These are phyloP conservation scores for Panthera uncia DNA, from an alignment of 2,113 vertebrate species.

Conservation along the genomic window DNA sequence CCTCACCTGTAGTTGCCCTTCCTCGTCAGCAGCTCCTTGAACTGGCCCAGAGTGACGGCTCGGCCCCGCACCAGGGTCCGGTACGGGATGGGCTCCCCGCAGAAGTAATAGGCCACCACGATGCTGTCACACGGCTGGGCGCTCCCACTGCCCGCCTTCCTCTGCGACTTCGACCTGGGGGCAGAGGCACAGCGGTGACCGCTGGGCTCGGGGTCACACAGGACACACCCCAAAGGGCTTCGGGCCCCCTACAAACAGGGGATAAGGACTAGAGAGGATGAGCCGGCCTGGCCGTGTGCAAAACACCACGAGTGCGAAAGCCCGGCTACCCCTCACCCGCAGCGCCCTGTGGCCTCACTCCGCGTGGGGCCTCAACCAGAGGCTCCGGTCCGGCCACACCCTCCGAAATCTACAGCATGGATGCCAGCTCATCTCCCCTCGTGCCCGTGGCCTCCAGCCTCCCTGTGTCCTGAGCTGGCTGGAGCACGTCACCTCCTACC, in stretches of 20 bases:
- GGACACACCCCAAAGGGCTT: fast-evolving
- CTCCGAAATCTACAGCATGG: fast-evolving
- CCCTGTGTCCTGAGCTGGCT: background rate
- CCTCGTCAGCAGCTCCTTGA: constrained; percentile 97
- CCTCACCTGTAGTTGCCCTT: constrained; percentile 93
- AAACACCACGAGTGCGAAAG: background rate
- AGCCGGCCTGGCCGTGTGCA: background rate
- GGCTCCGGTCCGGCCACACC: fast-evolving
- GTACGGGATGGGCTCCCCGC: constrained; percentile 97
- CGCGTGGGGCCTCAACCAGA: fast-evolving
- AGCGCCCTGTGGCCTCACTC: too few species aligned
- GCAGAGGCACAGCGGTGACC: background rate
- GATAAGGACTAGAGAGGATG: background rate
- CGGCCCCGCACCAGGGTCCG: constrained; percentile 93
- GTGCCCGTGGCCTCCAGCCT: background rate
- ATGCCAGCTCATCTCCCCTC: background rate
- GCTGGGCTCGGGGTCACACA: background rate
- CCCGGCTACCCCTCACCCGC: fast-evolving
- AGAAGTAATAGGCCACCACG: constrained; percentile 97
- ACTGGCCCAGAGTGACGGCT: constrained; percentile 94
- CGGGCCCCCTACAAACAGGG: background rate
- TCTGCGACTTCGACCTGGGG: constrained; percentile 90
- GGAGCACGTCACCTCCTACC: background rate
- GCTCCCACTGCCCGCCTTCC: constrained; percentile 77
- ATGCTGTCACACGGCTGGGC: constrained; percentile 90